Conservation (phyloP, 2,888 invertebrate species). For the Tolmerus cingulatus region DNA sequence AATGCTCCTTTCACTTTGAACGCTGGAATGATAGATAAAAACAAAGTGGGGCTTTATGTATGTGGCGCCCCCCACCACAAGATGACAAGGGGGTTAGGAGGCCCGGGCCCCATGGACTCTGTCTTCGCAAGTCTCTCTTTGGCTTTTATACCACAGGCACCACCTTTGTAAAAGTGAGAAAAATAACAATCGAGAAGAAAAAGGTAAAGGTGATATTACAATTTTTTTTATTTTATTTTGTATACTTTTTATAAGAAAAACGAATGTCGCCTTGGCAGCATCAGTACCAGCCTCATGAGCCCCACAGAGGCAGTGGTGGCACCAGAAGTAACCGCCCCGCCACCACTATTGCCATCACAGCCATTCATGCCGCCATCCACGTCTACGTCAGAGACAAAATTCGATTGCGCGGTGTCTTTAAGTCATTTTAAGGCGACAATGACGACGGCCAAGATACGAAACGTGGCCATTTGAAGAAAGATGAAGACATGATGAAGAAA, state of each 20-base stretch:
- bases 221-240: background rate
- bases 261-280: conserved; percentile 19
- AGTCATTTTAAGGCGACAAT: too few species aligned
- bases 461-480: background rate
- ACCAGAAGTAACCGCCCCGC: too few species aligned
- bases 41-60: conserved; percentile 55
- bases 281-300: background rate
- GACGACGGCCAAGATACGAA: background rate
- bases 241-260: background rate
- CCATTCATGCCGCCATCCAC: background rate
- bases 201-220: background rate
- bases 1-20: conserved; percentile 53
- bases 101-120: background rate
- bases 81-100: background rate
- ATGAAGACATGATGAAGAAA: too few species aligned
- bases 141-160: background rate
- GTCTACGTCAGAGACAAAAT: too few species aligned
- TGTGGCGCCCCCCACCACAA: conserved; percentile 49
- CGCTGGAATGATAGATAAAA: conserved; percentile 53
- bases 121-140: background rate
- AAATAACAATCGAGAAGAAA: background rate
- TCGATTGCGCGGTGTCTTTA: too few species aligned
- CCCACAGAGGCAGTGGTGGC: background rate
- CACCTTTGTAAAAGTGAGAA: background rate
- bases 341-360: background rate